phyloP scores from a whole-genome alignment of 1,140 invertebrate genomes.

The Aporrectodea caliginosa region DNA sequence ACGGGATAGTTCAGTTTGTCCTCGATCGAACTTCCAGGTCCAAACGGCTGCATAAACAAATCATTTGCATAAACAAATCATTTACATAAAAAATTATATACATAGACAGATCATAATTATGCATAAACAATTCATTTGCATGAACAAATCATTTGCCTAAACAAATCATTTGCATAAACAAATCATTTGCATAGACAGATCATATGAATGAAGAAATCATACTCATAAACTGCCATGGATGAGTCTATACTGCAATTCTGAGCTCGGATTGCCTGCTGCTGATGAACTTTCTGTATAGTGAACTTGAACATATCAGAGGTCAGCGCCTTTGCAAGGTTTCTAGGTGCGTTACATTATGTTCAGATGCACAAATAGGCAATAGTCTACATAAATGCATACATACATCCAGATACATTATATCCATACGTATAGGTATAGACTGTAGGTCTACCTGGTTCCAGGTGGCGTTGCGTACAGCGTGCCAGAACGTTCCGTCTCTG shows the following conservation, averaged over 20 bases:
- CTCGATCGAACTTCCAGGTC: constrained; percentile 40
- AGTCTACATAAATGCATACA: background rate
- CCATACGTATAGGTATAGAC: background rate
- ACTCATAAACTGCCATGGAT: constrained; percentile 39
- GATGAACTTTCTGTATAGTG: too few species aligned
- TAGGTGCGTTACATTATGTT: background rate
- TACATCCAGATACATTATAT: background rate
- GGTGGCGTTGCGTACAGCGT: constrained; percentile 42
- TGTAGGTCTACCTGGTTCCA: constrained; percentile 45
- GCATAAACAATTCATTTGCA: too few species aligned
- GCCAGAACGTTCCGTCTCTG: constrained; percentile 40
- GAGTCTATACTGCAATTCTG: too few species aligned
- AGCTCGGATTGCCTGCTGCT: too few species aligned
- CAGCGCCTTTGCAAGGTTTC: background rate
- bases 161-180: constrained; percentile 12
- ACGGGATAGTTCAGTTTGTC: constrained; percentile 47
- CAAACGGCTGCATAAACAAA: constrained; percentile 46
- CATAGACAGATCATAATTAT: background rate
- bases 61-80: background rate
- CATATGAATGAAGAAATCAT: constrained; percentile 49
- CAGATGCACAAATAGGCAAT: background rate
- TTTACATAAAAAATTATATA: background rate
- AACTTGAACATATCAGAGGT: too few species aligned
- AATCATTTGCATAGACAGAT: background rate
- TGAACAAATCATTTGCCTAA: constrained; percentile 50